Evolutionary conservation across 2,888 invertebrate species (phyloP), one percentile per base, ranked within the genome.

Genomic region (Theretra japonica): DNA sequence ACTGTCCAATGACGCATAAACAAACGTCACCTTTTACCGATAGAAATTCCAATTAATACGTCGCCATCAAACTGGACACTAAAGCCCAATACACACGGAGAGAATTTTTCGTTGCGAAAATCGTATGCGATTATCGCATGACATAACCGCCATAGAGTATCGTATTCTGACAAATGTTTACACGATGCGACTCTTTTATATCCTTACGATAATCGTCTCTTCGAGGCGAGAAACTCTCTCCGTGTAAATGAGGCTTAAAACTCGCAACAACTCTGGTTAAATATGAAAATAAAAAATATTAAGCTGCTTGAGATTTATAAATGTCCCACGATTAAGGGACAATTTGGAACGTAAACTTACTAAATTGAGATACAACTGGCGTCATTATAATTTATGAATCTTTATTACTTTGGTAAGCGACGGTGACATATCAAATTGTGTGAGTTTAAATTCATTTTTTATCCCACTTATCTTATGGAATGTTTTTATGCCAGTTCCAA

Each of bases 271-370:
- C 48, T 48, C 41, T 23, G 15, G 41, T 41, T 62, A 41, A 48
- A 48, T 30, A 62, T 62, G 5, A 28, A 28, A 41, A 11, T 41
- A 15, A 41, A 11, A 41, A 41, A 41, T 15, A 28, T 62, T 65
- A 65, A 17, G 23, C 23, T 41, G 75, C 70, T 76, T 30, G 62
- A 73, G 71, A 70, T 69, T 76, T 75, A 77, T 77, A 74, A 23
- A 72, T 65, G 65, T 65, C 19, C 23, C 48, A 65, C 23, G 6
- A 65, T 65, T 62, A 62, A 21, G 62, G 33, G 48, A 65, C 17
- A 65, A 48, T 21, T 48, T 53, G n/a, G n/a, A 53, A 53, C n/a
- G n/a, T n/a, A 53, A n/a, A 19, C 53, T 5, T n/a, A 53, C 53
- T 5, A n/a, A 53, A 53, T 53, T 53, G n/a, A 53, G 53, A 19